Conservation (phyloP, 2,888 invertebrate species). For the Polydrusus pterygomalis region DNA sequence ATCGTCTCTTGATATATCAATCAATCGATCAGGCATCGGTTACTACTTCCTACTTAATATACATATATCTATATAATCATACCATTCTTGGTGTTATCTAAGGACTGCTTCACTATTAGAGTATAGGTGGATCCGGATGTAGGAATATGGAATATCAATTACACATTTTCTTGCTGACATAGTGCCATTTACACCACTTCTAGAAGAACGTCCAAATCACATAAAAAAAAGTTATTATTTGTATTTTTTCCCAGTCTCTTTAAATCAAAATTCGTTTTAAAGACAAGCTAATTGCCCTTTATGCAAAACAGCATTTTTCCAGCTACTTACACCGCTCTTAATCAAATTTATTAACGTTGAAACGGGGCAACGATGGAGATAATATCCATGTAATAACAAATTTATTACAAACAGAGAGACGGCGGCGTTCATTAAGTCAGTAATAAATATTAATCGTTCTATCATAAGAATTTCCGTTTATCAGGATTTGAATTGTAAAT, state of each 20-base stretch:
- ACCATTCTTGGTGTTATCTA: too few species aligned
- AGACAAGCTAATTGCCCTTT: conserved; percentile 13
- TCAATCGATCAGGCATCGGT: too few species aligned
- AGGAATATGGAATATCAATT: too few species aligned
- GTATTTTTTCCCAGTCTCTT: neutral
- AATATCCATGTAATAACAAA: conserved; percentile 55
- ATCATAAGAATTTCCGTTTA: conserved; percentile 58
- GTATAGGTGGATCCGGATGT: too few species aligned
- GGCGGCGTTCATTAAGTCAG: conserved; percentile 54
- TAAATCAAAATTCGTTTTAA: conserved; percentile 1
- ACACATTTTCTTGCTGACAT: too few species aligned
- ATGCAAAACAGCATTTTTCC: conserved; percentile 47
- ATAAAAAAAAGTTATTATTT: too few species aligned
- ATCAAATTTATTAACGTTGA: conserved; percentile 50
- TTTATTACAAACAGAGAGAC: conserved; percentile 55
- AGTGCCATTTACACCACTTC: too few species aligned
- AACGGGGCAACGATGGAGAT: conserved; percentile 37
- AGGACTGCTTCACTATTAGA: too few species aligned
- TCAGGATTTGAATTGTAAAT: conserved; percentile 56
- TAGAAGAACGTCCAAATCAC: too few species aligned
- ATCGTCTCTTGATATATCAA: too few species aligned
- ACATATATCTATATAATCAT: too few species aligned
- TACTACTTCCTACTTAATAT: too few species aligned
- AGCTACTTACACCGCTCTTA: conserved; percentile 47
- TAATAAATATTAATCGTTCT: conserved; percentile 56